These are phyloP conservation scores for Smittia aterrima DNA, from an alignment of 2,888 invertebrate genomes.

Conservation along the genomic window DNA sequence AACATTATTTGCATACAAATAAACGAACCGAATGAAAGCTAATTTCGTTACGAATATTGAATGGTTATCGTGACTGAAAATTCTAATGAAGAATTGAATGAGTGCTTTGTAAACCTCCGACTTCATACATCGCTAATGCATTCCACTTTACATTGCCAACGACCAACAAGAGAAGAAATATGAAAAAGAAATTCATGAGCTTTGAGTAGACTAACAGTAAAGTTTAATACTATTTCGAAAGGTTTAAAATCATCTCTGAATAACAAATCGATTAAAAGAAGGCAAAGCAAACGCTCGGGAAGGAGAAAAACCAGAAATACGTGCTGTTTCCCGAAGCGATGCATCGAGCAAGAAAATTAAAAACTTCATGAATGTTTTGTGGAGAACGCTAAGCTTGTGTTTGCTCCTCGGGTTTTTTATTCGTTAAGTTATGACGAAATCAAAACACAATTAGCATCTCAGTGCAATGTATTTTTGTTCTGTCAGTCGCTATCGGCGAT, in stretches of 20 bases:
- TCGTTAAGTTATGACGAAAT: too few relatives aligned
- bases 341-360: too few relatives aligned
- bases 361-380: too few relatives aligned
- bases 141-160: not conserved
- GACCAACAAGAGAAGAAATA: not conserved
- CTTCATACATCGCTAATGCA: too few relatives aligned
- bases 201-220: not conserved
- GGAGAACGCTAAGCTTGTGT: too few relatives aligned
- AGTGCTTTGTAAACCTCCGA: too few relatives aligned
- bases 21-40: not conserved
- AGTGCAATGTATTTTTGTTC: too few relatives aligned
- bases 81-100: not conserved
- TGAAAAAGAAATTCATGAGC: not conserved
- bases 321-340: too few relatives aligned
- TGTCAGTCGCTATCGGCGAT: too few relatives aligned
- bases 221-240: not conserved
- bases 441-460: too few relatives aligned
- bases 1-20: not conserved
- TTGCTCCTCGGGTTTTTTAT: too few relatives aligned
- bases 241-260: not conserved
- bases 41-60: not conserved
- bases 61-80: not conserved
- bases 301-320: not conserved
- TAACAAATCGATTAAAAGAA: constrained; percentile 11
- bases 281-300: not conserved